phyloP scores from a whole-genome alignment of 53 echinoderm and acorn worm species.

The Paracentrotus lividus region DNA sequence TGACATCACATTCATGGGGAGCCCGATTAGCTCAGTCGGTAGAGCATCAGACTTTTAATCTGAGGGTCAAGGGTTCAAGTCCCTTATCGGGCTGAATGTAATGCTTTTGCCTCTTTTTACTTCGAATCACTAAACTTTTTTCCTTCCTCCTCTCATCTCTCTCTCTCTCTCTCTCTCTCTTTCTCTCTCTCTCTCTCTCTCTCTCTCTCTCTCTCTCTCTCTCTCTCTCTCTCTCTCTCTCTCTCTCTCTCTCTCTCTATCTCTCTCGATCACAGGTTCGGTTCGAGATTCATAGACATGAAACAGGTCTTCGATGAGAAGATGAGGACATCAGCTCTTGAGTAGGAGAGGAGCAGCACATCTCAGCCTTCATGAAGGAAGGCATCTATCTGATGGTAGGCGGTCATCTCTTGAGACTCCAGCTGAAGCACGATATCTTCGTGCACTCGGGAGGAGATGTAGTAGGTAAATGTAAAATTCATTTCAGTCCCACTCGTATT shows the following conservation, averaged over 20 bases:
- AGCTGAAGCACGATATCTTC: slow-evolving; percentile 81
- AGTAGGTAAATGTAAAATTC: slow-evolving; percentile 76
- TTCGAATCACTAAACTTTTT: not conserved
- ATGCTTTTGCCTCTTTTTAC: not conserved
- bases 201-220: not conserved
- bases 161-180: not conserved
- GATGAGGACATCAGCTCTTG: slow-evolving; percentile 69
- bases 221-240: not conserved
- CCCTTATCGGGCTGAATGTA: slow-evolving; percentile 13
- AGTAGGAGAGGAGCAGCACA: slow-evolving; percentile 72
- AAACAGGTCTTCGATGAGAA: slow-evolving; percentile 74
- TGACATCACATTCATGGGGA: not conserved
- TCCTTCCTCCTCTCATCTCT: not conserved
- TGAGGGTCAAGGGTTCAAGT: too few species aligned
- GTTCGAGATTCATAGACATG: slow-evolving; percentile 82
- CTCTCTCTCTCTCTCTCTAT: not conserved
- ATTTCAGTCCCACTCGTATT: too few species aligned
- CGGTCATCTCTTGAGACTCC: slow-evolving; percentile 89
- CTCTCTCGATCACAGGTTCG: slow-evolving; percentile 76
- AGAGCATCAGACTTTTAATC: too few species aligned
- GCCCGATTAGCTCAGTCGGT: not conserved
- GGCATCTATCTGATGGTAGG: slow-evolving; percentile 92
- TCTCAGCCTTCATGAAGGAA: slow-evolving; percentile 64
- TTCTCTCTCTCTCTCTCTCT: not conserved
- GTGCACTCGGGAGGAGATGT: slow-evolving; percentile 76